Conservation (phyloP, 2,888 invertebrate species). For the Synanthedon andrenaeformis region DNA sequence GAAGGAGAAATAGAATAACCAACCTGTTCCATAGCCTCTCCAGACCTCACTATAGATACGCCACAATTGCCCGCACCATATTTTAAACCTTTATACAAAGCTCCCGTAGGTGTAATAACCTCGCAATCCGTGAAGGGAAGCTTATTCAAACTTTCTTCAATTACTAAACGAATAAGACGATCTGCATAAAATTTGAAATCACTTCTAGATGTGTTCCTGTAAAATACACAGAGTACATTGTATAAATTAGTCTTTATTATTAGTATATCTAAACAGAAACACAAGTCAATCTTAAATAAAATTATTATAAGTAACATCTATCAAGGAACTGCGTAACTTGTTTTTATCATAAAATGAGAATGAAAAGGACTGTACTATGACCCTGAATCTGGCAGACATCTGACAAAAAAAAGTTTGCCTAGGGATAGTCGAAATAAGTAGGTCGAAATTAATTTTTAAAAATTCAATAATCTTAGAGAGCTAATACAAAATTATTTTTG, state of each 20-base stretch:
- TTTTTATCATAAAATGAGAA: neutral
- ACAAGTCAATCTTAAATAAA: neutral
- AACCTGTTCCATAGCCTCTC: conserved; percentile 96
- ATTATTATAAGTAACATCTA: neutral
- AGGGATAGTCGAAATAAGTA: no score
- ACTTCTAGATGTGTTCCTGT: conserved; percentile 89
- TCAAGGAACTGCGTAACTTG: neutral
- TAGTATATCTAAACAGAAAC: neutral
- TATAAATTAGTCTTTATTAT: neutral
- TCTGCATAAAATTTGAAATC: conserved; percentile 99
- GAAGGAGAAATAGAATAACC: neutral
- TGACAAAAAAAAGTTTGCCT: no score
- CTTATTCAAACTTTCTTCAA: conserved; percentile 98
- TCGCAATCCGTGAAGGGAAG: conserved; percentile 92
- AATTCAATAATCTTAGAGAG: no score
- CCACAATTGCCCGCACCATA: conserved; percentile 99
- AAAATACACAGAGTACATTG: conserved; percentile 16
- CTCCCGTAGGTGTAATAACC: conserved; percentile 94
- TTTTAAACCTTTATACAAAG: conserved; percentile 89
- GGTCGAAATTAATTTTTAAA: no score
- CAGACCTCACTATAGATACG: conserved; percentile 94
- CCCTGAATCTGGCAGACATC: no score
- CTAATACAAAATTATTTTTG: no score
- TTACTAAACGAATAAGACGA: conserved; percentile 94
- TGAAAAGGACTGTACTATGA: no score